Conservation (phyloP, 2,113 vertebrate species). For the Microtus richardsoni region DNA sequence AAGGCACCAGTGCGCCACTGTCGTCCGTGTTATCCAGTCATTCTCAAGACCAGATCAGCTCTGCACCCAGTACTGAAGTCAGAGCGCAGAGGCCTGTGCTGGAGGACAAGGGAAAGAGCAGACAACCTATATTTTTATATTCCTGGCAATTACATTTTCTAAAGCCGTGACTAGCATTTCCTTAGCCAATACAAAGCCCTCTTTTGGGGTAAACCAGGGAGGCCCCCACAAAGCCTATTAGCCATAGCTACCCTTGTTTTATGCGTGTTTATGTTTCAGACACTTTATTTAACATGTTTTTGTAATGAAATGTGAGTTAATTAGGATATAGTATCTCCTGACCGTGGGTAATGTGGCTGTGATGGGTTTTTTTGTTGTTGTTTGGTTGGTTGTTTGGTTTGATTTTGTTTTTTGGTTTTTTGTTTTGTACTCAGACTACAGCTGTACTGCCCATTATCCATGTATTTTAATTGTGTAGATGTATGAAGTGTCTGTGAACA, state of each 20-base stretch:
- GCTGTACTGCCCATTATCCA: not conserved
- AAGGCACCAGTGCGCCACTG: slow-evolving; percentile 85
- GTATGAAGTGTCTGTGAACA: not conserved
- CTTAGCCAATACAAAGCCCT: not conserved
- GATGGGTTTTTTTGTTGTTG: too few species aligned
- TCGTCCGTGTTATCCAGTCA: not conserved
- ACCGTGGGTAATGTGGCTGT: not conserved
- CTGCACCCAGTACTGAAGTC: too few species aligned
- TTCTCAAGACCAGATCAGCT: not conserved
- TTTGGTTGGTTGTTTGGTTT: too few species aligned
- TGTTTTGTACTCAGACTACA: not conserved
- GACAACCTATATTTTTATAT: not conserved
- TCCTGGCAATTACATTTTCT: not conserved
- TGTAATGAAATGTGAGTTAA: not conserved
- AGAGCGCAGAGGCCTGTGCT: not conserved
- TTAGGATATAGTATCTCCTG: not conserved
- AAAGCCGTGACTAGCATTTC: not conserved
- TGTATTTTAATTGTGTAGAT: not conserved
- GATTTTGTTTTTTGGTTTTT: too few species aligned
- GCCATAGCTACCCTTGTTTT: not conserved
- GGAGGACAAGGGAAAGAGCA: not conserved
- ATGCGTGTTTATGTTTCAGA: not conserved
- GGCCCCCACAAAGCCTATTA: not conserved
- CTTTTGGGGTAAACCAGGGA: not conserved
- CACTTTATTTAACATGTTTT: not conserved